These are phyloP conservation scores for Ornithoptera priamus DNA, from an alignment of 2,888 invertebrate genomes.

Conservation along the genomic window DNA sequence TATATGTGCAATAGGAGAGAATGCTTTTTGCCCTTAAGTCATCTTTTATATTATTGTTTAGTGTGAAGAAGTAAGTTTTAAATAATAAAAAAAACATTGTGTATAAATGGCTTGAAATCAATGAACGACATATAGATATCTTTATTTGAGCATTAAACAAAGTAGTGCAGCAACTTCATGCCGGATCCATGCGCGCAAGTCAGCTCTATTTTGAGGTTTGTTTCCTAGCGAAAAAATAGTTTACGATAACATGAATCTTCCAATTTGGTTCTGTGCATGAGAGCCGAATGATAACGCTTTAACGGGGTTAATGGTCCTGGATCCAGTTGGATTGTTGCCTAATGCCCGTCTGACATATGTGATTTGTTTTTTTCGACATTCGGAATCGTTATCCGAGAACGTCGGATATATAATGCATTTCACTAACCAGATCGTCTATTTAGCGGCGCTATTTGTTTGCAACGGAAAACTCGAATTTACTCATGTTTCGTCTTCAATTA, in stretches of 20 bases:
- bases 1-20: too few species aligned
- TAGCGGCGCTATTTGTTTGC: constrained; percentile 1
- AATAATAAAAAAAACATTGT: too few species aligned
- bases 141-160: constrained; percentile 38
- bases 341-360: constrained; percentile 53
- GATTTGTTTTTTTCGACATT: constrained; percentile 42
- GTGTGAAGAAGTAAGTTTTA: too few species aligned
- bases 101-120: too few species aligned
- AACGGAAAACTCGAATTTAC: too few species aligned
- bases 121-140: too few species aligned
- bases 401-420: constrained; percentile 21
- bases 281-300: constrained; percentile 44
- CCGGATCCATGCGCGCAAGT: constrained; percentile 42
- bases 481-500: too few species aligned
- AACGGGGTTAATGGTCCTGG: constrained; percentile 55
- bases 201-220: constrained; percentile 44
- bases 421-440: constrained; percentile 2
- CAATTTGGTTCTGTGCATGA: constrained; percentile 40
- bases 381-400: constrained; percentile 20
- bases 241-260: constrained; percentile 50
- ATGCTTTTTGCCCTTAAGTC: too few species aligned
- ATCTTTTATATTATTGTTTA: too few species aligned
- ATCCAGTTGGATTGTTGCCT: constrained; percentile 60
- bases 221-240: constrained; percentile 47
- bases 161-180: constrained; percentile 41